phyloP scores from a whole-genome alignment of 2,888 invertebrate genomes.

The Helleia helle region DNA sequence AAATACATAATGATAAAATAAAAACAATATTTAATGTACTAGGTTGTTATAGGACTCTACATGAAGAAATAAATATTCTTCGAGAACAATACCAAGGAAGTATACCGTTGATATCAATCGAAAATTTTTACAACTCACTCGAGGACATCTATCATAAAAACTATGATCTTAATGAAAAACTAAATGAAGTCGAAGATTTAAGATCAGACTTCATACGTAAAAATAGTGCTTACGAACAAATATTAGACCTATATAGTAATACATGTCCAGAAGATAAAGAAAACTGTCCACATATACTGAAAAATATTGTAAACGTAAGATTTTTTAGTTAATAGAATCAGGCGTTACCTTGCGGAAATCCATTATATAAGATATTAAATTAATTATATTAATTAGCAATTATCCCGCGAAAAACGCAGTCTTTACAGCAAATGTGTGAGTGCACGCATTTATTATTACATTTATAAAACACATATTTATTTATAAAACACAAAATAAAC shows the following conservation, averaged over 20 bases:
- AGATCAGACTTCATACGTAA: slow-evolving; percentile 45
- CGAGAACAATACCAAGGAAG: slow-evolving; percentile 59
- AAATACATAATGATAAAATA: too few relatives aligned
- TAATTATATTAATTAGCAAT: too few relatives aligned
- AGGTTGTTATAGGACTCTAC: slow-evolving; percentile 41
- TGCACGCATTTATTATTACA: too few relatives aligned
- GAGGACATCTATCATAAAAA: slow-evolving; percentile 45
- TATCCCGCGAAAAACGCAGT: too few relatives aligned
- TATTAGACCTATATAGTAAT: slow-evolving; percentile 41
- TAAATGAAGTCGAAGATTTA: slow-evolving; percentile 52
- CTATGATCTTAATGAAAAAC: slow-evolving; percentile 38
- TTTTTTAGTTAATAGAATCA: slow-evolving; percentile 2
- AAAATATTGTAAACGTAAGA: slow-evolving; percentile 41
- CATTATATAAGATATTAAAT: too few relatives aligned
- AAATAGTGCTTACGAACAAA: slow-evolving; percentile 51
- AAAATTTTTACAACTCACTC: slow-evolving; percentile 45
- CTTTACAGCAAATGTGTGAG: too few relatives aligned
- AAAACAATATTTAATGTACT: background rate
- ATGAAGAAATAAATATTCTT: slow-evolving; percentile 47
- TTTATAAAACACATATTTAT: too few relatives aligned
- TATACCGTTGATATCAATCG: slow-evolving; percentile 46
- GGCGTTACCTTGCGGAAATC: too few relatives aligned
- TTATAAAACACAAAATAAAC: too few relatives aligned
- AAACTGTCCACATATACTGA: slow-evolving; percentile 47
- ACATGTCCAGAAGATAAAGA: slow-evolving; percentile 45